Evolutionary conservation across 2,113 vertebrate genomes (phyloP).

Genomic region (Alligator sinensis): DNA sequence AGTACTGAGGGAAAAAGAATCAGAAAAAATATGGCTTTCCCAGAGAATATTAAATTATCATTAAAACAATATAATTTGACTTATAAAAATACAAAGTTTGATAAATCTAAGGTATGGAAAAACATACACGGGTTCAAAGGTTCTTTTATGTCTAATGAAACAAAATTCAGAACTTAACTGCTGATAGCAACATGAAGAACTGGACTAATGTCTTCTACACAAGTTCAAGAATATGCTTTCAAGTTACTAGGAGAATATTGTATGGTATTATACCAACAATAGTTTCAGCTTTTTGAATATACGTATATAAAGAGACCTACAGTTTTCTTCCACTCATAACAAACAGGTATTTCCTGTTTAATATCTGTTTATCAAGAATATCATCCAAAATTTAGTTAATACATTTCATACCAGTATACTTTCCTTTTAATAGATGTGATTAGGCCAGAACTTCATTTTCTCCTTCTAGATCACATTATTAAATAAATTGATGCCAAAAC

Average conservation of each 20-base stretch:
- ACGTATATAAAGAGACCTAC: neutral
- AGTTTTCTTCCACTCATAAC: neutral
- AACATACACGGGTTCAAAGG: accelerated
- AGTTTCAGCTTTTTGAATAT: neutral
- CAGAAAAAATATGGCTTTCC: neutral
- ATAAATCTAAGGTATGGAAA: neutral
- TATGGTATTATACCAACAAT: neutral
- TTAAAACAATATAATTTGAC: neutral
- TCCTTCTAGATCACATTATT: neutral
- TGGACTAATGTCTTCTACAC: neutral
- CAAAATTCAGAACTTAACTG: neutral
- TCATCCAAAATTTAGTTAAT: neutral
- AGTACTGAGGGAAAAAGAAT: neutral
- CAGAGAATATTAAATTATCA: neutral
- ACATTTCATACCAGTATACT: slow-evolving; percentile 16
- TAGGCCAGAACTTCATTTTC: slow-evolving; percentile 11
- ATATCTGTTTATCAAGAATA: neutral
- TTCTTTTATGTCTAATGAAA: accelerated
- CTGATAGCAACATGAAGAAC: neutral
- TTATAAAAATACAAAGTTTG: neutral
- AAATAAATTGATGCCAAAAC: slow-evolving; percentile 14
- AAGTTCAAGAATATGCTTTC: neutral
- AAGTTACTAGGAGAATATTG: accelerated
- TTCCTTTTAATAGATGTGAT: slow-evolving; percentile 10
- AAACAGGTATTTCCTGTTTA: slow-evolving; percentile 20